Base-by-base conservation (phyloP, 2,113 vertebrate genomes). In the Paradoxurus hermaphroditus region DNA sequence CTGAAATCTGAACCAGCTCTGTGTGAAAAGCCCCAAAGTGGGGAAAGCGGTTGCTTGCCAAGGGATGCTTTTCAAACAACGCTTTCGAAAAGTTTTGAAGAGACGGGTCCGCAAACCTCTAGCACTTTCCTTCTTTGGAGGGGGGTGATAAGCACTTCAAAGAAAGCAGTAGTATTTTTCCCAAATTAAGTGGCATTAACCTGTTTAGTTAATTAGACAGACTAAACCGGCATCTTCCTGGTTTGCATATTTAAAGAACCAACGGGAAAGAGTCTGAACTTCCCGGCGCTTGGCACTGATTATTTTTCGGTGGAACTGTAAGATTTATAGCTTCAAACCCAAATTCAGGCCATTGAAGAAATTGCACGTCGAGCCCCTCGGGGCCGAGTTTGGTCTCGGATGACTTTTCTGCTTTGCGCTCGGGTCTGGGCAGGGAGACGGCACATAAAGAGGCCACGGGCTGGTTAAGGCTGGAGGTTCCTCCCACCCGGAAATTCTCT, bases 401-500 rank as follows among this genome's bases (percentile, higher is more conserved):
- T 75, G n/a, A 94, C 62, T 89, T 92, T 79, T 81, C 81, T 70
- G 51, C 73, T 91, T 0, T 0, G 1, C 3, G 4, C 44, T 78
- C 0, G 4, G 78, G 70, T 92, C 49, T 91, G 82, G 67, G 72
- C 4, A 0, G 46, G 84, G 75, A 90, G 96, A 95, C 5, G 0
- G 34, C 23, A 4, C 84, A 65, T 16, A 25, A 92, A 87, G 91
- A 63, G 29, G 44, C 51, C 59, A 78, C 51, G 0, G 63, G 41
- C 72, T 96, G 67, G 81, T 78, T 90, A 89, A 96, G 46, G 7
- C 90, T 72, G 90, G 31, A 86, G 1, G 0, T 67, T 95, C 79
- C 62, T 85, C 53, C 81, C 86, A 86, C 70, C 96, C 92, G 16
- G 92, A 97, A 98, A 97, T 96, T 97, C 84, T 93, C 97, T 95